Evolutionary conservation across 2,888 invertebrate species (phyloP).

Genomic region (Cryptus viduatorius): DNA sequence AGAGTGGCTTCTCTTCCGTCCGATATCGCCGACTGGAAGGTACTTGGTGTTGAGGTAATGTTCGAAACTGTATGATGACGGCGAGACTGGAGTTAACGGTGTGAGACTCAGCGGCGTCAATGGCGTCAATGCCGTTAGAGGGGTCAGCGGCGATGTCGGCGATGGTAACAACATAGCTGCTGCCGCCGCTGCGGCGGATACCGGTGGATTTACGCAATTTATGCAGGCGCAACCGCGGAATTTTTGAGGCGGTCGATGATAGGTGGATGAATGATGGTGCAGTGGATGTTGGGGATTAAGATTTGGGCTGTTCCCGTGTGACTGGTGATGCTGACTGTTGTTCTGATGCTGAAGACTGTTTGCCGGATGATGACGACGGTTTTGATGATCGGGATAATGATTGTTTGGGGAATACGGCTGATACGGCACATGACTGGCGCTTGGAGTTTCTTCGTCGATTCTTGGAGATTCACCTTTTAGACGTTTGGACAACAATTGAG

Average conservation of each 20-base stretch:
- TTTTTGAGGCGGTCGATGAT: conserved; percentile 74
- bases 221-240: conserved; percentile 69
- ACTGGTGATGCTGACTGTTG: conserved; percentile 68
- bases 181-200: conserved; percentile 76
- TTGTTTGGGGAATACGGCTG: conserved; percentile 61
- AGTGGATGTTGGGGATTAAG: conserved; percentile 74
- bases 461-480: conserved; percentile 84
- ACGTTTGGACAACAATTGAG: conserved; percentile 81
- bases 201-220: conserved; percentile 66
- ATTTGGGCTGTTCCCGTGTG: conserved; percentile 79
- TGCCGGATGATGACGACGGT: conserved; percentile 77
- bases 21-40: conserved; percentile 88
- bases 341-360: conserved; percentile 80
- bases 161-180: conserved; percentile 83
- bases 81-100: conserved; percentile 86
- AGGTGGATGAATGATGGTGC: conserved; percentile 73
- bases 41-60: conserved; percentile 89
- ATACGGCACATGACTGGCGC: conserved; percentile 55
- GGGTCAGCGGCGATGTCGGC: conserved; percentile 86
- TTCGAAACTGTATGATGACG: conserved; percentile 87
- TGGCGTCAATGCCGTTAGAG: conserved; percentile 84
- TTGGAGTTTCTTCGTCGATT: conserved; percentile 77
- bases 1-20: conserved; percentile 88
- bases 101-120: conserved; percentile 85
- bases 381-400: conserved; percentile 69